Evolutionary conservation across 2,113 vertebrate genomes (phyloP), one percentile per base, ranked within the genome.

Genomic region (Clarias gariepinus): DNA sequence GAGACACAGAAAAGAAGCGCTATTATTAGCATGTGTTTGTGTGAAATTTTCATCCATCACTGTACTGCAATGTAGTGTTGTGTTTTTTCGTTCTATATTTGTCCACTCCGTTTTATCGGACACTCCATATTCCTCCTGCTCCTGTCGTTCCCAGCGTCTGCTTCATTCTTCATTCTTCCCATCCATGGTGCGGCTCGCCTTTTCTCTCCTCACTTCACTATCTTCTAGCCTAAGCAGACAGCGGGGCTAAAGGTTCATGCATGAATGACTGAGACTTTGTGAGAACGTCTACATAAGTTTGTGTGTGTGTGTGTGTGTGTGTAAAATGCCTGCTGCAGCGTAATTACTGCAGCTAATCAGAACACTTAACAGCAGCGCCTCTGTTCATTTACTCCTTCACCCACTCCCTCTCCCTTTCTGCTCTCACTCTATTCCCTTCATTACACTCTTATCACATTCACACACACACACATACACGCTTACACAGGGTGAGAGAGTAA

Each of bases 281-380:
- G 73, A 36, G 47, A 83, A 36, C 7, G 33, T 33, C 74, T 85
- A 74, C 73, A 81, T 85, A 87, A 58, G 83, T 88, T 78, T 3
- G 85, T 85, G 87, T 36, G 81, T 88, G 88, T 87, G 89, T 89
- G 90, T 89, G 91, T 91, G 89, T 86, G 89, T 90, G 90, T 91
- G 91, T 91, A 93, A 90, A 93, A 88, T 53, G 89, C 90, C 88
- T 91, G 83, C 93, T 92, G 93, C 93, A 91, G 92, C 90, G 92
- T 95, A 95, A 95, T 95, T 94, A 94, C 94, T 94, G 92, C 89
- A 86, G 90, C 94, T 95, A 95, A 96, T 96, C 93, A 95, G 93
- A 93, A 90, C 92, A 93, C 92, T 95, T 94, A 94, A 95, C 93
- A 93, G 93, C 92, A 92, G 92, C 89, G 90, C 89, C 92, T 95